Percentiles rank a stretch among this genome's conserved stretches.
These are phyloP conservation scores for Dendrocincla tyrannina DNA, from an alignment of 2,797 vertebrate genomes.

Conservation along the genomic window DNA sequence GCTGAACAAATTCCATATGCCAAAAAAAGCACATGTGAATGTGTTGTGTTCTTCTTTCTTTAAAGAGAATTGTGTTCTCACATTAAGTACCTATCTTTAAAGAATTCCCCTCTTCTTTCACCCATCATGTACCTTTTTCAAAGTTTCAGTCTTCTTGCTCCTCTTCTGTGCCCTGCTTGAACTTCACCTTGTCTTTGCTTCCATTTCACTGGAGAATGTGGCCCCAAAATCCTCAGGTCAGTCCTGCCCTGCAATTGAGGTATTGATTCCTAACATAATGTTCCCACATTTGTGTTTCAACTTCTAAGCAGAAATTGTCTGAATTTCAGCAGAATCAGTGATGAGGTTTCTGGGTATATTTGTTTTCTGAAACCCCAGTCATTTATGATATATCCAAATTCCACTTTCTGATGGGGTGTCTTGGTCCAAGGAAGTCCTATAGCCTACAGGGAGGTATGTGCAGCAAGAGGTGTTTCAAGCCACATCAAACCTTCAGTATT, in stretches of 20 bases:
- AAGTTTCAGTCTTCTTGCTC: not conserved
- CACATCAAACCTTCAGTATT: not conserved
- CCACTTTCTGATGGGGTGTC: not conserved
- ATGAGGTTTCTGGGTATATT: not conserved
- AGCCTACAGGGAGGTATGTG: not conserved
- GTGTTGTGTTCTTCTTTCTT: not conserved
- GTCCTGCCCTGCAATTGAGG: not conserved
- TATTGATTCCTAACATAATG: not conserved
- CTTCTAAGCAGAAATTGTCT: not conserved
- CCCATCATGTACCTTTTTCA: not conserved
- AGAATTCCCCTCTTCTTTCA: not conserved
- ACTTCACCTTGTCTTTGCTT: not conserved
- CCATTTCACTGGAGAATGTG: not conserved
- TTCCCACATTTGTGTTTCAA: not conserved
- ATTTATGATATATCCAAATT: not conserved
- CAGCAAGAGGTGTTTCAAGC: not conserved
- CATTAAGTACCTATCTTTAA: not conserved
- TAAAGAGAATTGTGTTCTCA: not conserved
- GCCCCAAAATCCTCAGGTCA: not conserved
- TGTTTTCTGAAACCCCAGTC: not conserved
- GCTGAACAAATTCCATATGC: not conserved
- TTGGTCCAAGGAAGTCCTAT: not conserved
- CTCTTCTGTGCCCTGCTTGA: not conserved
- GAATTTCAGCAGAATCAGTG: not conserved
- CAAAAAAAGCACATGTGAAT: not conserved